Base-by-base conservation (phyloP, 64 coral and sea anemone genomes). In the Cladopsammia gracilis region DNA sequence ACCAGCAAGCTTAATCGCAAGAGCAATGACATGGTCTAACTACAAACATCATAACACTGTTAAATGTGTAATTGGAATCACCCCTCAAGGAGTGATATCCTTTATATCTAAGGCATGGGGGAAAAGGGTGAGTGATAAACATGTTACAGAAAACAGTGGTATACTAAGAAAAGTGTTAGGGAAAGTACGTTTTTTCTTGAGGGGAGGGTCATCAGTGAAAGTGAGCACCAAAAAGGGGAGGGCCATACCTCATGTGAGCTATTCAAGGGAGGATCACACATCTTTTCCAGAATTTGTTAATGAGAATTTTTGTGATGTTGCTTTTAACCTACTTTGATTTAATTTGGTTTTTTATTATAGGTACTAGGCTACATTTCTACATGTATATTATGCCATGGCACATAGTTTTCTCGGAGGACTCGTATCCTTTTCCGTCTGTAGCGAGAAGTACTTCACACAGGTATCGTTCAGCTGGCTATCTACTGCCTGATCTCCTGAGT, bases 401-500 rank as follows among this genome's bases (percentile, higher is more conserved):
- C 80, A 84, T 45, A 65, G 48, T 84, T 65, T 84, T 84, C 80
- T 65, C 80, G 60, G 80, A 84, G 80, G 26, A 65, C 60, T 84
- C 80, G 80, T 46, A 25, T 71, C 46, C 84, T 18, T 66, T 66
- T 66, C 15, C 62, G 62, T 80, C 89, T 44, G 76, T 90, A 90
- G 56, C 75, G 76, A 69, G 89, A 90, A 25, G 89, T 68, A 81
- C 49, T 60, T 56, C 1, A 56, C 52, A 0, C 52, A 56, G 52
- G 52, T 56, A 56, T 56, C 0, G 52, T 56, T 56, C 6, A 76
- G 74, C 72, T 79, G 64, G 14, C 84, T 71, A 56, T 87, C 64
- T 4, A 65, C 84, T 87, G 84, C 84, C 84, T 87, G 67, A 87
- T 69, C 48, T 56, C 62, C 48, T 71, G 66, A 87, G 66, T 84